phyloP scores from a whole-genome alignment of 2,797 vertebrate genomes.

The Alca torda region DNA sequence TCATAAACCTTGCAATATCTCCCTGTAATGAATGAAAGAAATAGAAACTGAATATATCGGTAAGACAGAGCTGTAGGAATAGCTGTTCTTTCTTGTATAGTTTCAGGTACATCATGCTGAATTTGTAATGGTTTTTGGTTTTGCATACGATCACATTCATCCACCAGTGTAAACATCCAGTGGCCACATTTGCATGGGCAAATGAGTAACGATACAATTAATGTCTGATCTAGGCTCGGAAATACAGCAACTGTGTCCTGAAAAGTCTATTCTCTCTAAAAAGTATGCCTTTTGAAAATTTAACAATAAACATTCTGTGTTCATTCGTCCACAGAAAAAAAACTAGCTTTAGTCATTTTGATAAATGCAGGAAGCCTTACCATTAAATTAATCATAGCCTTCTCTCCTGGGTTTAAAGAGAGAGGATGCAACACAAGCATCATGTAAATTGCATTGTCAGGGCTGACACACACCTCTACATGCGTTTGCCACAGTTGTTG shows the following conservation, averaged over 20 bases:
- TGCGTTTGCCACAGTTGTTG: not conserved
- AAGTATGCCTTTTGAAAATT: not conserved
- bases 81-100: not conserved
- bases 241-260: not conserved
- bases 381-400: not conserved
- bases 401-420: not conserved
- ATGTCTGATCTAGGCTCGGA: not conserved
- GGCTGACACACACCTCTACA: not conserved
- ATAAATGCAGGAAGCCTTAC: not conserved
- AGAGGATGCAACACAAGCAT: not conserved
- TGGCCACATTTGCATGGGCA: not conserved
- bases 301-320: not conserved
- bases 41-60: not conserved
- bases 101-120: not conserved
- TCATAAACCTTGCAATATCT: not conserved
- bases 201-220: not conserved
- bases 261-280: not conserved
- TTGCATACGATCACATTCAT: not conserved
- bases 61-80: not conserved
- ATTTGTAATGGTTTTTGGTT: not conserved
- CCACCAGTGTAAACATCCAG: not conserved
- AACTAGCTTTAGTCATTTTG: not conserved
- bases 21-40: not conserved
- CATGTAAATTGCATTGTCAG: not conserved
- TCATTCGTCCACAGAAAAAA: rapidly evolving